These are phyloP conservation scores for Phymatocera aterrima DNA, from an alignment of 2,888 invertebrate species.

Conservation along the genomic window DNA sequence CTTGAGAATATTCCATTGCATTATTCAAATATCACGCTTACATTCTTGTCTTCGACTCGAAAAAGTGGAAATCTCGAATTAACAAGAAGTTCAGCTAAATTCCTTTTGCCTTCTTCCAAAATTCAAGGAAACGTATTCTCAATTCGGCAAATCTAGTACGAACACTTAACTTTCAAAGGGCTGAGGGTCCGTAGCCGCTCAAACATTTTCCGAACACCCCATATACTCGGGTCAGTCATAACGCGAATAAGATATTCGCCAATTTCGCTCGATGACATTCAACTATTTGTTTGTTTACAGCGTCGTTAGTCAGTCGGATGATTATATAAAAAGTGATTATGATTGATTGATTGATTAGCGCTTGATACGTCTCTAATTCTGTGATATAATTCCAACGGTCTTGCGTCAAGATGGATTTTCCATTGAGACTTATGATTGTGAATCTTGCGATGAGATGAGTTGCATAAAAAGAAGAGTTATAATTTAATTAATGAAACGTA, in stretches of 20 bases:
- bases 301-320: background rate
- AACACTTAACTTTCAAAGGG: too few relatives aligned
- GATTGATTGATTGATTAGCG: background rate
- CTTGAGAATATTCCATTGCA: too few relatives aligned
- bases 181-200: too few relatives aligned
- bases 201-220: too few relatives aligned
- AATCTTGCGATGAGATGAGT: too few relatives aligned
- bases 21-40: too few relatives aligned
- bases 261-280: background rate
- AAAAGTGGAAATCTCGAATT: too few relatives aligned
- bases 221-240: background rate
- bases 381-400: conserved; percentile 3
- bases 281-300: background rate
- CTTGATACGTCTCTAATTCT: background rate
- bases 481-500: background rate
- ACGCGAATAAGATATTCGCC: background rate
- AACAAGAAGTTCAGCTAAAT: too few relatives aligned
- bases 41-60: too few relatives aligned
- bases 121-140: too few relatives aligned
- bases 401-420: background rate
- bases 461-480: background rate
- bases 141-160: too few relatives aligned
- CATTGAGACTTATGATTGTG: background rate
- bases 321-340: background rate
- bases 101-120: too few relatives aligned